Base-by-base conservation (phyloP, 1,140 invertebrate genomes). In the Apocrypta bakeri region DNA sequence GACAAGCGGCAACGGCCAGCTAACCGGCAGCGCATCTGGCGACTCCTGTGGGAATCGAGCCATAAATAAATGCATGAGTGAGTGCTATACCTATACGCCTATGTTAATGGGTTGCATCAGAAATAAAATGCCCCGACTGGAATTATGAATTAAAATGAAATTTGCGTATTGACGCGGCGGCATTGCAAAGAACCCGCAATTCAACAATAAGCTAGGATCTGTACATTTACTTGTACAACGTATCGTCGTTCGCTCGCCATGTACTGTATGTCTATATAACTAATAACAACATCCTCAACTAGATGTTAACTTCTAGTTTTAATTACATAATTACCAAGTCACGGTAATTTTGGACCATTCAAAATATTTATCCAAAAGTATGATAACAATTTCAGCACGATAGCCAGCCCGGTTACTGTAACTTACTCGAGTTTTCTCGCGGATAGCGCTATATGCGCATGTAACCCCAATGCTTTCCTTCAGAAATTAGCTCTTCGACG, bases 11-110 rank as follows among this genome's bases (percentile, higher is more conserved):
- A 71, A 74, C 84, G 84, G 83, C 85, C 83, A 17, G 85, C 84
- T 85, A 88, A 88, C 89, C 86, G 86, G 66, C 37, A 31, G 75
- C 40, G 31, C 74, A 74, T 74, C 79, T 77, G 77, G 27, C 56
- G 78, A 79, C 83, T 78, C 73, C 61, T 48, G 25, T 33, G 69
- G 71, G 77, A 61, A 83, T 86, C 85, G 84, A 84, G 14, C 73
- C 81, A 89, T 88, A 90, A 89, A 90, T 90, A 90, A 88, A 89
- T 87, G 85, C 83, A 86, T 85, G 85, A 88, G 84, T 21, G 48
- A 56, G 48, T n/a, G 17, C 33, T n/a, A 56, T 21, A 21, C 48
- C 14, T 48, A 17, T 48, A 56, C 48, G 21, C 14, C 48, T 3
- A 21, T 56, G 48, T 56, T 56, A 21, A 56, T 56, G 48, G 17